A percentile compares a stretch with the other conserved stretches of the same genome.
phyloP scores from a whole-genome alignment of 1,140 invertebrate species.

The Augochlora pura region DNA sequence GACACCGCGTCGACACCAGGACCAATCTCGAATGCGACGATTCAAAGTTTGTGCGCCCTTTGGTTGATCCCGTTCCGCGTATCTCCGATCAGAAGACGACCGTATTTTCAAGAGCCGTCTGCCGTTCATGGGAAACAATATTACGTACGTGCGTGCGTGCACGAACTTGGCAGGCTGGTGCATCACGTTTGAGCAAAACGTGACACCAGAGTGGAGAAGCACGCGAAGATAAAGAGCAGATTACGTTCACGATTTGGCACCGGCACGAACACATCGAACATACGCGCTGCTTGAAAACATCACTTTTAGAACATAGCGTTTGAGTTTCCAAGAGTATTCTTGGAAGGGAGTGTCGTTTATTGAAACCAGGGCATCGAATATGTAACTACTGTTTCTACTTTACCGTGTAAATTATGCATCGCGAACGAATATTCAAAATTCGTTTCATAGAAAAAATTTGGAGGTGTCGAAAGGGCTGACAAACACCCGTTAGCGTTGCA shows the following conservation, averaged over 20 bases:
- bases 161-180: constrained; percentile 2
- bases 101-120: constrained; percentile 10
- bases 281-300: neutral
- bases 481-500: neutral
- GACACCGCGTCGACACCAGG: neutral
- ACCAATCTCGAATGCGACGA: constrained; percentile 5
- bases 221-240: constrained; percentile 59
- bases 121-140: constrained; percentile 2
- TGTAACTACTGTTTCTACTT: no score
- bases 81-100: neutral
- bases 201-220: constrained; percentile 60
- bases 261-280: constrained; percentile 16
- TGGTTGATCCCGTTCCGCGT: neutral
- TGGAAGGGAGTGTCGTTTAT: neutral
- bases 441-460: no score
- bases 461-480: no score
- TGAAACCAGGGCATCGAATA: no score
- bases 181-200: constrained; percentile 67
- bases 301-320: constrained; percentile 32
- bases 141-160: neutral
- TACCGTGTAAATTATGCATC: no score
- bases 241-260: constrained; percentile 45
- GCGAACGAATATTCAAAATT: no score
- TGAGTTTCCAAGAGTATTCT: neutral
- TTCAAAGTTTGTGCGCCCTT: neutral